A percentile compares a stretch with the other conserved stretches of the same genome.
phyloP scores from a whole-genome alignment of 2,888 invertebrate genomes.

The Agapetus fuscipes region DNA sequence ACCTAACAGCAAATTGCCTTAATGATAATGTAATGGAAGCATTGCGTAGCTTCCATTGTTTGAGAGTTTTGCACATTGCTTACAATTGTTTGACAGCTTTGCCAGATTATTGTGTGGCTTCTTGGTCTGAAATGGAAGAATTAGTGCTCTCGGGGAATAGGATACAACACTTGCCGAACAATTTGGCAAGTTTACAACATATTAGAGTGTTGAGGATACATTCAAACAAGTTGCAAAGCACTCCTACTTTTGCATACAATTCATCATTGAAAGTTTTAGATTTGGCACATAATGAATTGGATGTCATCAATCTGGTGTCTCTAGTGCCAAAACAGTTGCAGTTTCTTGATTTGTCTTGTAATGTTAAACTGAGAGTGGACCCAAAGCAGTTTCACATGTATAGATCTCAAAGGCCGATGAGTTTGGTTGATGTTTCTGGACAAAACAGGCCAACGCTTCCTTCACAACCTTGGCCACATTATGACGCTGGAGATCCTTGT shows the following conservation, averaged over 20 bases:
- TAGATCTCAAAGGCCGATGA: constrained; percentile 69
- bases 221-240: constrained; percentile 66
- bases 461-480: constrained; percentile 37
- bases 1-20: constrained; percentile 67
- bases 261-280: constrained; percentile 68
- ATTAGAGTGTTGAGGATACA: constrained; percentile 70
- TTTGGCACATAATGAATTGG: constrained; percentile 76
- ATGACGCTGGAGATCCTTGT: constrained; percentile 46
- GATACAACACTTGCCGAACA: constrained; percentile 64
- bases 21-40: constrained; percentile 59
- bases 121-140: constrained; percentile 74
- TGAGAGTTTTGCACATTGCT: constrained; percentile 65
- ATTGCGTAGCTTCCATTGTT: constrained; percentile 52
- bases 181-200: constrained; percentile 59
- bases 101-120: constrained; percentile 63
- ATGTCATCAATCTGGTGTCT: constrained; percentile 64
- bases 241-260: constrained; percentile 68
- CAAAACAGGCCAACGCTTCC: constrained; percentile 62
- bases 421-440: constrained; percentile 76
- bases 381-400: constrained; percentile 73
- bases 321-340: constrained; percentile 74
- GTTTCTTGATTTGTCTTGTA: constrained; percentile 78
- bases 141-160: constrained; percentile 75
- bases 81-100: constrained; percentile 67
- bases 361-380: constrained; percentile 71